Evolutionary conservation across 2,888 invertebrate species (phyloP).

Genomic region (Dryobotodes eremita): DNA sequence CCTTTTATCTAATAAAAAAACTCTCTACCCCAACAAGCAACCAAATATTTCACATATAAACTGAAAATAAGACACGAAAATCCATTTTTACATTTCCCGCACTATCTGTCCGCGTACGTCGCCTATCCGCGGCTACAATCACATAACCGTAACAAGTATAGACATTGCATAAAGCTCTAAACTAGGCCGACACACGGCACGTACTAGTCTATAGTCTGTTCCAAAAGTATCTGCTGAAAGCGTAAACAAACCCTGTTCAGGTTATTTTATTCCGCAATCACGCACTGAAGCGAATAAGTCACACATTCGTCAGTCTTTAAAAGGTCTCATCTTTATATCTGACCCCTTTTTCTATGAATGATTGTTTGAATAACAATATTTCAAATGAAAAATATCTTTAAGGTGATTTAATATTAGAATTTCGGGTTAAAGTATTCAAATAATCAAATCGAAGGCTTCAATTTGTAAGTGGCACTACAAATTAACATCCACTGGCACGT

Average conservation of each 20-base stretch:
- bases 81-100: conserved; percentile 24
- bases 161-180: conserved; percentile 35
- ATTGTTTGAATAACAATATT: not conserved
- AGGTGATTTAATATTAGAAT: not conserved
- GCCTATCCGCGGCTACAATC: conserved; percentile 31
- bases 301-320: not conserved
- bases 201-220: conserved; percentile 7
- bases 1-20: conserved; percentile 8
- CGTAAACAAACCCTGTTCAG: not conserved
- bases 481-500: not conserved
- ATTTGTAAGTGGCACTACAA: not conserved
- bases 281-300: not conserved
- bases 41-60: not conserved
- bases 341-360: not conserved
- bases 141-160: conserved; percentile 32
- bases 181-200: conserved; percentile 56
- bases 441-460: not conserved
- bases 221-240: not conserved
- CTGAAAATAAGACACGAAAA: conserved; percentile 9
- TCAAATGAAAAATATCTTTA: not conserved
- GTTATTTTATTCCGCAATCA: not conserved
- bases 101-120: conserved; percentile 14
- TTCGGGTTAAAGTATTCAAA: not conserved
- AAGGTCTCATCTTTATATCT: not conserved
- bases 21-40: not conserved